These are phyloP conservation scores for Mastomys coucha DNA, from an alignment of 2,113 vertebrate species.

Conservation along the genomic window DNA sequence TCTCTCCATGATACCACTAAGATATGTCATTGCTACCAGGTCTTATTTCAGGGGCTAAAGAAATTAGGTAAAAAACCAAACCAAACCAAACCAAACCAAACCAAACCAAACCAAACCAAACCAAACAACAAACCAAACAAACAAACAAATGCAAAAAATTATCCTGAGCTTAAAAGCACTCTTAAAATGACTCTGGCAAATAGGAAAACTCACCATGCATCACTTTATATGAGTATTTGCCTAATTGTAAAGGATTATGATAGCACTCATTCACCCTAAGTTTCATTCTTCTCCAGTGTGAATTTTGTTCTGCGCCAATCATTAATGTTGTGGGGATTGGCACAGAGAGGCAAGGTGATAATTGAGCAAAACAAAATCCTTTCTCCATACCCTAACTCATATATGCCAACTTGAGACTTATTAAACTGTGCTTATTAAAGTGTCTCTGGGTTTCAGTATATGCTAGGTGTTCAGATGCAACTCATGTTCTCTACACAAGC, in stretches of 20 bases:
- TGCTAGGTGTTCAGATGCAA: background rate
- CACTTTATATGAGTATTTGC: background rate
- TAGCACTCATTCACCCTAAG: conserved; percentile 65
- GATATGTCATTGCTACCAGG: background rate
- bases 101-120: too few relatives aligned
- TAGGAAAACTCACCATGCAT: background rate
- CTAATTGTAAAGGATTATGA: conserved; percentile 57
- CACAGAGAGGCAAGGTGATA: background rate
- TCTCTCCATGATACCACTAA: background rate
- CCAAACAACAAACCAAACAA: too few relatives aligned
- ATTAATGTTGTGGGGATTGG: background rate
- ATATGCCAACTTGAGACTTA: background rate
- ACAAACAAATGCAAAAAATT: background rate
- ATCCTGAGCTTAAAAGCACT: background rate
- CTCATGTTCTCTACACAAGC: background rate
- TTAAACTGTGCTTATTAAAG: background rate
- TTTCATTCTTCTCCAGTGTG: conserved; percentile 27
- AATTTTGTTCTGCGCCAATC: background rate
- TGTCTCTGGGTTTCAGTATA: background rate
- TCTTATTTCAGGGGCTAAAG: background rate
- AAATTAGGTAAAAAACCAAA: too few relatives aligned
- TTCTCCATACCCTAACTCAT: too few relatives aligned
- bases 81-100: too few relatives aligned
- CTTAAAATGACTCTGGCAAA: conserved; percentile 18
- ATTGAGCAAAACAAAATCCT: background rate